A percentile compares a stretch with the other conserved stretches of the same genome.
These are phyloP conservation scores for Lasiommata megera DNA, from an alignment of 2,888 invertebrate species.

Conservation along the genomic window DNA sequence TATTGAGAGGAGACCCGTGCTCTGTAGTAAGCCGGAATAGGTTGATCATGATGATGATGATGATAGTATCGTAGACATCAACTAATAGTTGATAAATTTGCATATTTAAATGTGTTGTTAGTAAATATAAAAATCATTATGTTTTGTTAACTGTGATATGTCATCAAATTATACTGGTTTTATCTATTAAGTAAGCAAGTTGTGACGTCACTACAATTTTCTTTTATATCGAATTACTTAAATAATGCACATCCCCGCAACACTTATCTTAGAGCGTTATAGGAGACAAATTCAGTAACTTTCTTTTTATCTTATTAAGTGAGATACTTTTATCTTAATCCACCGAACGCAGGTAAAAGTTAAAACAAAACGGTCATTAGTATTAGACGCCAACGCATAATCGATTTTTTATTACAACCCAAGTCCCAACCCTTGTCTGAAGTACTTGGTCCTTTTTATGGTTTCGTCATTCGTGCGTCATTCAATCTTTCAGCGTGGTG, in stretches of 20 bases:
- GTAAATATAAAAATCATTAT: too few species aligned
- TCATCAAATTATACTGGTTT: too few species aligned
- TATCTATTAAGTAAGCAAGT: too few species aligned
- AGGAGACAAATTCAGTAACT: not conserved
- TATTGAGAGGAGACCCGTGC: too few species aligned
- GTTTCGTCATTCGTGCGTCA: conserved; percentile 34
- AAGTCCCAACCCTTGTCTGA: conserved; percentile 18
- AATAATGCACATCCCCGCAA: not conserved
- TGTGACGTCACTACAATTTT: too few species aligned
- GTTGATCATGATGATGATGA: too few species aligned
- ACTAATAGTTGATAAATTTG: too few species aligned
- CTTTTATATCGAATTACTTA: not conserved
- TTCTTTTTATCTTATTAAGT: not conserved
- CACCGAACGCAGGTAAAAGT: not conserved
- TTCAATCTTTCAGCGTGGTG: conserved; percentile 18
- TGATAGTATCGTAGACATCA: too few species aligned
- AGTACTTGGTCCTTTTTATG: conserved; percentile 30
- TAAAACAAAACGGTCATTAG: too few species aligned
- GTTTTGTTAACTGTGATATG: too few species aligned
- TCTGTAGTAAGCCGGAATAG: too few species aligned
- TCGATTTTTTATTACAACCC: conserved; percentile 17
- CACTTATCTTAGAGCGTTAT: not conserved
- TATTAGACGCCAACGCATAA: conserved; percentile 8
- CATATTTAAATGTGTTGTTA: too few species aligned
- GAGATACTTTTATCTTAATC: not conserved